These are phyloP conservation scores for Phenacoccus solenopsis DNA, from an alignment of 1,140 invertebrate genomes.

Conservation along the genomic window DNA sequence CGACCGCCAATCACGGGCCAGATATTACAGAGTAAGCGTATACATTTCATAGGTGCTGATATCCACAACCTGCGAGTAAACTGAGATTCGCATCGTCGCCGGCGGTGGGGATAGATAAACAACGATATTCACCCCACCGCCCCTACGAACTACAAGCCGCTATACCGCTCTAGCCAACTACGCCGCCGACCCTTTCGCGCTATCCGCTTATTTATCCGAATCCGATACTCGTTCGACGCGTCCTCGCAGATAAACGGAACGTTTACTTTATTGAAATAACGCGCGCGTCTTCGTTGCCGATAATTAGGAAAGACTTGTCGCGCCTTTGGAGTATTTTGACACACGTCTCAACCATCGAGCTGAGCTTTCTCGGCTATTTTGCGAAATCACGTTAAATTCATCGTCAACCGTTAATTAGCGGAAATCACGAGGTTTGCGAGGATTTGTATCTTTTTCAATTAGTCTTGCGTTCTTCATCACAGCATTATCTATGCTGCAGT, in stretches of 20 bases:
- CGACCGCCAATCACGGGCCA: constrained; percentile 23
- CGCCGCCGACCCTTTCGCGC: background rate
- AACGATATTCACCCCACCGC: background rate
- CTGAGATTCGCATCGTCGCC: constrained; percentile 14
- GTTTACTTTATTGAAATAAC: background rate
- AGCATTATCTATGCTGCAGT: too few relatives aligned
- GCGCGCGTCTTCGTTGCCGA: background rate
- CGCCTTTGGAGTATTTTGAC: too few relatives aligned
- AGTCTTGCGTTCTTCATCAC: too few relatives aligned
- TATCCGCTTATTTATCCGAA: background rate
- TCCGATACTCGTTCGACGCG: background rate
- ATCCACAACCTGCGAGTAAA: constrained; percentile 12
- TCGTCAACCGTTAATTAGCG: too few relatives aligned
- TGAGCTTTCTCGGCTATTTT: too few relatives aligned
- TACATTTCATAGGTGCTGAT: constrained; percentile 15
- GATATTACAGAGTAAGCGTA: constrained; percentile 12
- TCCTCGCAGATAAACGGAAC: background rate
- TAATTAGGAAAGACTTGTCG: background rate
- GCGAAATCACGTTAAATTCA: too few relatives aligned
- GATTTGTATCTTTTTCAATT: too few relatives aligned
- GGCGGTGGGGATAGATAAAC: constrained; percentile 10
- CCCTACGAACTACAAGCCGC: background rate
- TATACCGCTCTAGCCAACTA: background rate
- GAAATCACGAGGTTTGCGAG: too few relatives aligned
- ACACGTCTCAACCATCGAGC: too few relatives aligned